A percentile compares a stretch with the other conserved stretches of the same genome.
phyloP scores from a whole-genome alignment of 1,140 invertebrate species.

The Pogonomyrmex barbatus region DNA sequence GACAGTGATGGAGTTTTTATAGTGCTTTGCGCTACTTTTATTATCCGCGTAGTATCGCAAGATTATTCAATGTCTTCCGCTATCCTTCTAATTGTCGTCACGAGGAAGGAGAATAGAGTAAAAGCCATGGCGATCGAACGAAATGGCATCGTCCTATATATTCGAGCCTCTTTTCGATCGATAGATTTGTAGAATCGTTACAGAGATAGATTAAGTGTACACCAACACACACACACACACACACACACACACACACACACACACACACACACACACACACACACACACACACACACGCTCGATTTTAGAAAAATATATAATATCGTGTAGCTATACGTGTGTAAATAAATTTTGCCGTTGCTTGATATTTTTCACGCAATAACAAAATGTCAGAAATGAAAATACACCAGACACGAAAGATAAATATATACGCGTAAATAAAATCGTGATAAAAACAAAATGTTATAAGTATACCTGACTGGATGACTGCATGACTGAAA shows the following conservation, averaged over 20 bases:
- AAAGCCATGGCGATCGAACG: neutral
- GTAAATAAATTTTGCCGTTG: neutral
- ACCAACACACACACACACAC: neutral
- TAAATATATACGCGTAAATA: neutral
- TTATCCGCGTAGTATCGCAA: slow-evolving; percentile 39
- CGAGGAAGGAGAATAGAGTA: neutral
- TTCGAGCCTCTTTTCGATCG: neutral
- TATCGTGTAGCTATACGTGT: neutral
- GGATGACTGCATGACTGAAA: neutral
- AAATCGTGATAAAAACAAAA: slow-evolving; percentile 30
- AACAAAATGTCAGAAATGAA: slow-evolving; percentile 16
- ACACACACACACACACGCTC: neutral
- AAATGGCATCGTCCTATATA: neutral
- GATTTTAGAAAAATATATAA: neutral
- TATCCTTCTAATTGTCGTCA: slow-evolving; percentile 50
- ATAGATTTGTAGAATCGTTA: neutral
- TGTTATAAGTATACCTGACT: slow-evolving; percentile 17
- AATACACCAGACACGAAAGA: slow-evolving; percentile 20
- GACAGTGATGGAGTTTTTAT: slow-evolving; percentile 65
- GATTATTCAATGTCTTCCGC: slow-evolving; percentile 36
- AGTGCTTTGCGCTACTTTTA: slow-evolving; percentile 53
- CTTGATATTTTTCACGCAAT: slow-evolving; percentile 25
- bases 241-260: neutral
- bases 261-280: neutral
- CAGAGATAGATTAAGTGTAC: slow-evolving; percentile 2